A percentile compares a stretch with the other conserved stretches of the same genome.
Evolutionary conservation across 2,113 vertebrate genomes (phyloP).

Genomic region (Spea multiplicata): DNA sequence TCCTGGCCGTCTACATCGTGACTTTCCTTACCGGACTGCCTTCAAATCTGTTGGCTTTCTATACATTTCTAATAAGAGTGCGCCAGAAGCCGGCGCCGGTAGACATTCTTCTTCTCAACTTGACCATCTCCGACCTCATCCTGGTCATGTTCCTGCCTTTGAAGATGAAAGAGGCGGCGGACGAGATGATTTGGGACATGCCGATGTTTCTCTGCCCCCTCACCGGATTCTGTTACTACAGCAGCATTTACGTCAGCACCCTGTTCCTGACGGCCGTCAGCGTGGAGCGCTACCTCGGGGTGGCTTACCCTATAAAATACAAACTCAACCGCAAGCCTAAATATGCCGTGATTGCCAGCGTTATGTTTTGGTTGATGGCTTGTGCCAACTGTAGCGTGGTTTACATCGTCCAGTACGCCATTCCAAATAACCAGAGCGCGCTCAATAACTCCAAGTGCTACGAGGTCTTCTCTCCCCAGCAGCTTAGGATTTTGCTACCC

Average conservation of each 20-base stretch:
- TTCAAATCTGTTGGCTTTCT: conserved; percentile 76
- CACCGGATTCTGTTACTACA: conserved; percentile 78
- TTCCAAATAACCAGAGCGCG: neutral
- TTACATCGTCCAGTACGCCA: conserved; percentile 64
- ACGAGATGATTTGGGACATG: conserved; percentile 67
- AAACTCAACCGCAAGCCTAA: conserved; percentile 62
- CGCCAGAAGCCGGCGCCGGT: conserved; percentile 67
- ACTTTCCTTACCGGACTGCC: conserved; percentile 82
- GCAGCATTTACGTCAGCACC: conserved; percentile 86
- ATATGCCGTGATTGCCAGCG: conserved; percentile 65
- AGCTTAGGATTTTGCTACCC: conserved; percentile 47
- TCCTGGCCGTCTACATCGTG: conserved; percentile 73
- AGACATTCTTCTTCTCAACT: conserved; percentile 84
- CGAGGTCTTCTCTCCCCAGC: conserved; percentile 5
- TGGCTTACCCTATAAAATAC: conserved; percentile 79
- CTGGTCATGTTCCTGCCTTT: conserved; percentile 84
- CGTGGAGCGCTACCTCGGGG: conserved; percentile 83
- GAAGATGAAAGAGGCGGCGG: conserved; percentile 73
- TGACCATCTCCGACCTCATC: conserved; percentile 80
- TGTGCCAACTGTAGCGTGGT: conserved; percentile 74
- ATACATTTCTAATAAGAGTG: conserved; percentile 72
- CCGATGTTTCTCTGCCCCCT: conserved; percentile 69
- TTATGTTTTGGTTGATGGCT: conserved; percentile 74
- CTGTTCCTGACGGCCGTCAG: conserved; percentile 81
- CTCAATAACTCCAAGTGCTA: conserved; percentile 50